These are phyloP conservation scores for Poecilobothrus nobilitatus DNA, from an alignment of 2,888 invertebrate genomes.

Conservation along the genomic window DNA sequence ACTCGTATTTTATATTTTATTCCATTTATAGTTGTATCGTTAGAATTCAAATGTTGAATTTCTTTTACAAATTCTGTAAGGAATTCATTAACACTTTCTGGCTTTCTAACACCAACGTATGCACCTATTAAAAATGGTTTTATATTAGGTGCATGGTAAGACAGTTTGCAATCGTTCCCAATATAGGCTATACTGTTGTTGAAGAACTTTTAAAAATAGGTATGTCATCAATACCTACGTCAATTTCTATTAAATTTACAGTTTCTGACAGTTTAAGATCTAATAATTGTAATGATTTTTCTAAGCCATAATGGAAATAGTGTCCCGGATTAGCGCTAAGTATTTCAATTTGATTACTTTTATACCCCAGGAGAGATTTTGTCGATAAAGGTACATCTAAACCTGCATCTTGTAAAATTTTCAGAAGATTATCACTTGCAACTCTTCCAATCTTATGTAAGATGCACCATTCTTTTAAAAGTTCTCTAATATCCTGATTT, in stretches of 20 bases:
- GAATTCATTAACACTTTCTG: background rate
- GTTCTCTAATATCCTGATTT: no score
- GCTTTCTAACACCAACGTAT: background rate
- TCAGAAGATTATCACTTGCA: background rate
- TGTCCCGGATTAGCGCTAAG: background rate
- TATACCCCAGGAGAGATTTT: background rate
- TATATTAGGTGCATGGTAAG: no score
- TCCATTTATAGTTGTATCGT: constrained; percentile 9
- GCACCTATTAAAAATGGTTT: constrained; percentile 11
- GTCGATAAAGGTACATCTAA: background rate
- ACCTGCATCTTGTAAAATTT: background rate
- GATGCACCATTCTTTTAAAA: background rate
- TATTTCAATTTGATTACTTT: background rate
- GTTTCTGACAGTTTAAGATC: background rate
- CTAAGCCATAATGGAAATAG: background rate
- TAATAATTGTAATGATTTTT: background rate
- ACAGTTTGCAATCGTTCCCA: background rate
- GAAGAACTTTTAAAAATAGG: background rate
- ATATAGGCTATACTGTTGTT: background rate
- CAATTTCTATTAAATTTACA: background rate
- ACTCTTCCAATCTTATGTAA: background rate
- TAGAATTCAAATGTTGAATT: background rate
- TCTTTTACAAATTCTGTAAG: background rate
- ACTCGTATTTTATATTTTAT: constrained; percentile 1
- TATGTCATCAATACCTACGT: background rate